Evolutionary conservation across 2,888 invertebrate species (phyloP).

Genomic region (Trachelus stipa): DNA sequence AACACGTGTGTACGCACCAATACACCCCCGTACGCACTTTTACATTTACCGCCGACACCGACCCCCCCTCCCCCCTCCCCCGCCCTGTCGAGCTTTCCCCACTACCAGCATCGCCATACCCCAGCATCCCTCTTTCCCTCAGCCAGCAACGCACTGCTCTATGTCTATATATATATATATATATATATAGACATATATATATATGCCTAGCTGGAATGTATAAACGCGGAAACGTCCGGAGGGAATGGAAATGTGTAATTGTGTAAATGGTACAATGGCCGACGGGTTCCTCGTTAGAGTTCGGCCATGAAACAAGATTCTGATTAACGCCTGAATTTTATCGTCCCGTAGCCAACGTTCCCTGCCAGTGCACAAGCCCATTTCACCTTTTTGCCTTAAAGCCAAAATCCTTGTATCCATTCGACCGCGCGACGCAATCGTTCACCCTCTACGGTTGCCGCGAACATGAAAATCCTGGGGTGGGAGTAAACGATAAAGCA

Average conservation of each 20-base stretch:
- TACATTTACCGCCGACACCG: constrained; percentile 37
- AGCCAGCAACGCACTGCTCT: constrained; percentile 1
- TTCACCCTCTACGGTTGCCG: neutral
- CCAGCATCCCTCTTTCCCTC: neutral
- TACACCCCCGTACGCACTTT: constrained; percentile 50
- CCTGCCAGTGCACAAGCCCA: constrained; percentile 17
- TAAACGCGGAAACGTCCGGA: constrained; percentile 39
- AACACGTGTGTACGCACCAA: constrained; percentile 64
- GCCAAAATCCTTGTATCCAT: neutral
- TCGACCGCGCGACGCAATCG: neutral
- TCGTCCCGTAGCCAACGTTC: constrained; percentile 35
- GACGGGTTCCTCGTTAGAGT: constrained; percentile 47
- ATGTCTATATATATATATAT: constrained; percentile 3
- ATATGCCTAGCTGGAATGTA: constrained; percentile 21
- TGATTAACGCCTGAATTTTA: constrained; percentile 61
- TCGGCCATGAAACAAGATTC: constrained; percentile 54
- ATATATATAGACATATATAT: constrained; percentile 8
- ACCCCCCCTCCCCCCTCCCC: neutral
- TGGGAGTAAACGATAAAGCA: neutral
- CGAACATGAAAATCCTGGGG: neutral
- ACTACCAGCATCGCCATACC: neutral
- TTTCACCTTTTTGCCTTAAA: neutral
- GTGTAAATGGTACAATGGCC: constrained; percentile 39
- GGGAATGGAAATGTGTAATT: constrained; percentile 24
- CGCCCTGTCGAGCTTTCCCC: neutral